A percentile compares a stretch with the other conserved stretches of the same genome.
Evolutionary conservation across 2,888 invertebrate genomes (phyloP).

Genomic region (Tachina grossa): DNA sequence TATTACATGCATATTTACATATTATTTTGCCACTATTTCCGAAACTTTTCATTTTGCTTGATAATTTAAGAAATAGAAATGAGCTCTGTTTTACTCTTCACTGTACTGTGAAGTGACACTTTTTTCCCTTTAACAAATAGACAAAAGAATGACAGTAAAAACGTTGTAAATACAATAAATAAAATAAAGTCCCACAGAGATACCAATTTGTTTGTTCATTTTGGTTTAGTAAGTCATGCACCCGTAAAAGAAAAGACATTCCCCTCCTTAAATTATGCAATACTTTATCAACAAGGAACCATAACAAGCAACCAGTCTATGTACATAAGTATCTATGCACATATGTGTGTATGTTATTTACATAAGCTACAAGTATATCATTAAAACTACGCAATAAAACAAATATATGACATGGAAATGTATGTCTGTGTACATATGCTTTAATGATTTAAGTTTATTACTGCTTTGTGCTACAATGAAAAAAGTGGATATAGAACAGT

Average conservation of each 20-base stretch:
- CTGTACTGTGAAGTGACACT: constrained; percentile 6
- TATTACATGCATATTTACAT: too few relatives aligned
- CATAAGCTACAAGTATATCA: constrained; percentile 11
- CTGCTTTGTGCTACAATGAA: neutral
- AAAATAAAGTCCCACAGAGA: constrained; percentile 21
- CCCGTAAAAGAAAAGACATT: neutral
- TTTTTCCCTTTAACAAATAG: constrained; percentile 12
- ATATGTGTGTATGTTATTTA: too few relatives aligned
- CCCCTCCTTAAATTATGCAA: constrained; percentile 53
- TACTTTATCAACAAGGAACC: constrained; percentile 24
- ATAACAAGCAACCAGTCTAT: constrained; percentile 20
- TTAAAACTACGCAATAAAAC: constrained; percentile 42
- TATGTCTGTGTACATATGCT: neutral
- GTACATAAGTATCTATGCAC: neutral
- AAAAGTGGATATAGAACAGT: constrained; percentile 29
- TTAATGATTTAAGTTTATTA: constrained; percentile 53
- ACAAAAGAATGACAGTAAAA: constrained; percentile 38
- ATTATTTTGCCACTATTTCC: too few relatives aligned
- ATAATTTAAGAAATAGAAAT: too few relatives aligned
- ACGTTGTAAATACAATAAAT: constrained; percentile 51
- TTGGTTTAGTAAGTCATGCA: constrained; percentile 36
- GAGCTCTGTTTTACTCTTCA: neutral
- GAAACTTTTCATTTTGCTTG: too few relatives aligned
- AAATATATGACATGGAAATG: constrained; percentile 42
- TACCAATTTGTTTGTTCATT: constrained; percentile 13